phyloP scores from a whole-genome alignment of 1,140 invertebrate genomes.

The Eumeta japonica region DNA sequence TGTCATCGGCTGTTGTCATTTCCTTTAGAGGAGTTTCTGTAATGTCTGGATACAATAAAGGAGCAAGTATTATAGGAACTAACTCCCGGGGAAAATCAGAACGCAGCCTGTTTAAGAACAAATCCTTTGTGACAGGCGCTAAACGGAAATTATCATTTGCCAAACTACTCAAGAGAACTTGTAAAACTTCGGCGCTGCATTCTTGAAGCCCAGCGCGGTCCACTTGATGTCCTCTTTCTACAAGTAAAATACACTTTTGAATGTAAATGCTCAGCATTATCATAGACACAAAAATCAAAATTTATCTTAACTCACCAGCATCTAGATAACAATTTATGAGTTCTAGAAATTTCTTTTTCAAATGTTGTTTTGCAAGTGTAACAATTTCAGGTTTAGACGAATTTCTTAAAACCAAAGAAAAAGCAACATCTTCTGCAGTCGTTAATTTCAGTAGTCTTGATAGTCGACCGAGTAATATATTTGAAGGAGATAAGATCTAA shows the following conservation, averaged over 20 bases:
- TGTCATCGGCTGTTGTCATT: slow-evolving; percentile 55
- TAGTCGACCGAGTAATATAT: slow-evolving; percentile 77
- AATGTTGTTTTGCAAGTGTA: slow-evolving; percentile 70
- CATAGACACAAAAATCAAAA: too few relatives aligned
- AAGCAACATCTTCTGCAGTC: slow-evolving; percentile 84
- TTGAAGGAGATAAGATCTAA: slow-evolving; percentile 72
- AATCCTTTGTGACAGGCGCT: slow-evolving; percentile 70
- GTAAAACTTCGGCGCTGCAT: slow-evolving; percentile 82
- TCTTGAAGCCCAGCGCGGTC: slow-evolving; percentile 84
- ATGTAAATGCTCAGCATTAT: too few relatives aligned
- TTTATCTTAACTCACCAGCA: slow-evolving; percentile 42
- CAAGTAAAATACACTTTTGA: too few relatives aligned
- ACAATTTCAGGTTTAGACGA: slow-evolving; percentile 75
- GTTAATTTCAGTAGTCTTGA: slow-evolving; percentile 81
- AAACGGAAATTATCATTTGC: slow-evolving; percentile 60
- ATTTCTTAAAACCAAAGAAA: slow-evolving; percentile 79
- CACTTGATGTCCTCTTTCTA: slow-evolving; percentile 61
- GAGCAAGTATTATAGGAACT: slow-evolving; percentile 84
- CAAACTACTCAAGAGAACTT: slow-evolving; percentile 71
- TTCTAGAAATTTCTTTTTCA: slow-evolving; percentile 80
- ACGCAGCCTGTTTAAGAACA: slow-evolving; percentile 77
- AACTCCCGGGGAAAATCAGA: slow-evolving; percentile 84
- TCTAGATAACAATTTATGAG: slow-evolving; percentile 83
- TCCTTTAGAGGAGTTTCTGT: slow-evolving; percentile 68
- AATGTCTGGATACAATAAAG: slow-evolving; percentile 79